Evolutionary conservation across 2,113 vertebrate genomes (phyloP).

Genomic region (Saccopteryx leptura): DNA sequence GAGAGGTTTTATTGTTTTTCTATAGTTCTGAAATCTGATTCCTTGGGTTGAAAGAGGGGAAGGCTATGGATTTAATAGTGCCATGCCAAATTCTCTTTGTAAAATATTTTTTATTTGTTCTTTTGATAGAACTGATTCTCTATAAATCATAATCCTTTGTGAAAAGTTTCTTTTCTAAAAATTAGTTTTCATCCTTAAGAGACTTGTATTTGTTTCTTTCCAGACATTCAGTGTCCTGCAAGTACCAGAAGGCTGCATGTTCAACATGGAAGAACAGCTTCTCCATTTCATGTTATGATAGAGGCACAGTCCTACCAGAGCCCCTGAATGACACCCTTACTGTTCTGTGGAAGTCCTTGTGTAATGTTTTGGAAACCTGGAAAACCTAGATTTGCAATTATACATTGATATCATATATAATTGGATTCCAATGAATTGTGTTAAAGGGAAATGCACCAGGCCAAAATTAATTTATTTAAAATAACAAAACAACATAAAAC

Average conservation of each 20-base stretch:
- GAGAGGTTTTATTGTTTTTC: background rate
- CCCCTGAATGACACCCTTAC: background rate
- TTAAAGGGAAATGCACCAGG: conserved; percentile 1
- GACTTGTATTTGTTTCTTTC: background rate
- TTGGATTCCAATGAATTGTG: background rate
- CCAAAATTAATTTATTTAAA: conserved; percentile 41
- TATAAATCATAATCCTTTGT: background rate
- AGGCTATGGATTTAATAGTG: background rate
- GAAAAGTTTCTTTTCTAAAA: conserved; percentile 14
- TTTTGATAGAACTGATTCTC: background rate
- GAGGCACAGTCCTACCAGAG: background rate
- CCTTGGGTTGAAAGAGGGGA: background rate
- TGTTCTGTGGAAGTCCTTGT: background rate
- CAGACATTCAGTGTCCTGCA: background rate
- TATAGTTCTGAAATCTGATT: background rate
- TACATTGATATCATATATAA: background rate
- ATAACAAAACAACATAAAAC: background rate
- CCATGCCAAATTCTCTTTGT: background rate
- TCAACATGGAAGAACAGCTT: background rate
- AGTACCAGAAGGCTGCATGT: background rate
- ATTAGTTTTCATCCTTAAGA: conserved; percentile 16
- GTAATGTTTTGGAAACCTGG: background rate
- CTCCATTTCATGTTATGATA: background rate
- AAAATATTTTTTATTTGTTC: background rate
- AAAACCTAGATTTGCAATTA: background rate